Evolutionary conservation across 2,113 vertebrate species (phyloP), one percentile per base, ranked within the genome.

Genomic region (Lasiurus borealis): DNA sequence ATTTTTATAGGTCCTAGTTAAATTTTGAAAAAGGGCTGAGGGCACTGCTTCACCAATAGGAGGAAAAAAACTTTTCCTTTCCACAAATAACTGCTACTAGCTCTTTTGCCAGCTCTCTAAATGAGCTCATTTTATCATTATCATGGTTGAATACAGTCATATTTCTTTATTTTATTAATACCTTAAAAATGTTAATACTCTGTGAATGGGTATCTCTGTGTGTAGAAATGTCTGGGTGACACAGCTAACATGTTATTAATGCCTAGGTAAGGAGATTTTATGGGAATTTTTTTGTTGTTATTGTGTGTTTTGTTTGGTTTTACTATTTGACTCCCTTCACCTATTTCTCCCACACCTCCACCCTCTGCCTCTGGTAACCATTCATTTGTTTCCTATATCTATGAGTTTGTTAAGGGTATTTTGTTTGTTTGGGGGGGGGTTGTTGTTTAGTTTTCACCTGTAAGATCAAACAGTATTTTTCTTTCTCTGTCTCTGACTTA

Each of bases 31-130:
- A 90, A 31, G 66, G 25, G 50, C 92, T 69, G 27, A 81, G 85
- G 11, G 11, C 25, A 46, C 40, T 94, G 3, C 90, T 96, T 97
- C 57, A 91, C 19, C 83, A 81, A 23, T 59, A 85, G 75, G 52
- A 34, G 40, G 40, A 3, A 87, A 88, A 54, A 76, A 89, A 40
- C 16, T 54, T 81, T 85, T 68, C 31, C 44, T 93, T 89, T 87
- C 36, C 36, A 57, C 27, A 95, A 86, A 81, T 36, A 88, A 84
- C 46, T 21, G 5, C 85, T 27, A 14, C 19, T 71, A 34, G 50
- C 23, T 76, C 46, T 2, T 54, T 90, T 73, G 29, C 59, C 29
- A 62, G 5, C 52, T 88, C 64, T 78, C 27, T 75, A 75, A 85
- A 85, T 75, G 88, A 80, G 71, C 15, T 76, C 18, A 57, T 84